These are phyloP conservation scores for Anhinga rufa DNA, from an alignment of 2,113 vertebrate species.

Conservation along the genomic window DNA sequence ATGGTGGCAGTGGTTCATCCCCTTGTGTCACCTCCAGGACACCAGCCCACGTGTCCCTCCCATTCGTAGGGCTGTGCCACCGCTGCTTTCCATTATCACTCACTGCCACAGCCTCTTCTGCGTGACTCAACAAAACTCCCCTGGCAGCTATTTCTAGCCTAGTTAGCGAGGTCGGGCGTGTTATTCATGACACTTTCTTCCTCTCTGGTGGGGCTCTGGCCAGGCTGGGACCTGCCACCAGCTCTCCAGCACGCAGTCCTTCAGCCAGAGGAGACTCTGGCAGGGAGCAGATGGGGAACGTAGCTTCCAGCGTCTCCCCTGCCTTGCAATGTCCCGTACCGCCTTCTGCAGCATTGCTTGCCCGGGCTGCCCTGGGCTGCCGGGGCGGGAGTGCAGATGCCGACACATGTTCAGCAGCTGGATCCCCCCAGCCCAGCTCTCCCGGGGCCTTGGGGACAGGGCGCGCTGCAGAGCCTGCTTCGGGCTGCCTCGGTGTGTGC, in stretches of 20 bases:
- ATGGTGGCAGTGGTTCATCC: not conserved
- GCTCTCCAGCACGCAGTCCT: not conserved
- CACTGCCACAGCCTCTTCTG: not conserved
- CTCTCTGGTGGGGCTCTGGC: not conserved
- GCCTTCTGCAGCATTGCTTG: not conserved
- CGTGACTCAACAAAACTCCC: not conserved
- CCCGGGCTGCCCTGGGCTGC: not conserved
- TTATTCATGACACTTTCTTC: slow-evolving; percentile 7
- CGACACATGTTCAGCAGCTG: not conserved
- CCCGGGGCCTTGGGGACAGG: not conserved
- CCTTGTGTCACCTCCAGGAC: not conserved
- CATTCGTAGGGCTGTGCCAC: not conserved
- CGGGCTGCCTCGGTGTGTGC: not conserved
- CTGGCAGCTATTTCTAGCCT: not conserved
- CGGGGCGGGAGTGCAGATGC: not conserved
- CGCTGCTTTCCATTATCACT: not conserved
- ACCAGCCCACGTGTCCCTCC: not conserved
- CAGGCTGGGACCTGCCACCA: not conserved
- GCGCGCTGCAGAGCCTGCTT: not conserved
- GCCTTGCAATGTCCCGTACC: not conserved
- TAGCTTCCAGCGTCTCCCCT: not conserved
- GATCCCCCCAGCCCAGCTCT: not conserved
- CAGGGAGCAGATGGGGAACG: not conserved
- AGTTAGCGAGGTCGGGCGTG: not conserved
- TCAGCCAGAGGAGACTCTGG: not conserved